Base-by-base conservation (phyloP, 1,140 invertebrate species). In the Octopus sinensis region DNA sequence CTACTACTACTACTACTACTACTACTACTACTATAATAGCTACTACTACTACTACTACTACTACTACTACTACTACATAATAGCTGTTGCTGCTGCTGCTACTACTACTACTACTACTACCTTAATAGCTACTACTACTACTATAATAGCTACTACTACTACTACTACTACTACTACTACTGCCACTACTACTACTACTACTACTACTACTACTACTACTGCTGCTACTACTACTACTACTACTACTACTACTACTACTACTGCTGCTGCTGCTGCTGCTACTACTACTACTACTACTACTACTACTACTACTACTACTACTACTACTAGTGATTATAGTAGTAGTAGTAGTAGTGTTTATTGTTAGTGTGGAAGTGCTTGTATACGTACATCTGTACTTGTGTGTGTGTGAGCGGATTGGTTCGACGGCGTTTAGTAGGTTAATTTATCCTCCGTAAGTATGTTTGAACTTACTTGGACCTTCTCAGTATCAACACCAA, bases 31-130 rank as follows among this genome's bases (percentile, higher is more conserved):
- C 53, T 75, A 0, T 53, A 76, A 76, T 53, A 76, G 30, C 71
- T 76, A 6, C 78, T 81, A 76, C 78, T 82, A 54, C 78, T 82
- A 52, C 78, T 81, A 76, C 81, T 80, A 43, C 54, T 80, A 9
- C 30, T 43, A 6, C 6, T 81, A 9, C 10, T 82, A 51, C 43
- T 81, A 30, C 52, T 52, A 54, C 71, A 23, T 43, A 76, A 76
- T 52, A 76, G 30, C 71, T 76, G 23, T 75, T 53, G 43, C 30
- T 76, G 54, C 53, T 81, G 54, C 80, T 43, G 54, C 80, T 76
- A 76, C 73, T 43, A 52, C 17, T 76, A 76, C 73, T 76, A 4
- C 62, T n/a, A 54, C 76, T 56, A 82, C 77, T 53, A 4, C 81
- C 56, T 56, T 54, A 51, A 23, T 12, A 54, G 51, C 5, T 56